Evolutionary conservation across 2,888 invertebrate genomes (phyloP), one percentile per base, ranked within the genome.

Genomic region (Lottia scabra): DNA sequence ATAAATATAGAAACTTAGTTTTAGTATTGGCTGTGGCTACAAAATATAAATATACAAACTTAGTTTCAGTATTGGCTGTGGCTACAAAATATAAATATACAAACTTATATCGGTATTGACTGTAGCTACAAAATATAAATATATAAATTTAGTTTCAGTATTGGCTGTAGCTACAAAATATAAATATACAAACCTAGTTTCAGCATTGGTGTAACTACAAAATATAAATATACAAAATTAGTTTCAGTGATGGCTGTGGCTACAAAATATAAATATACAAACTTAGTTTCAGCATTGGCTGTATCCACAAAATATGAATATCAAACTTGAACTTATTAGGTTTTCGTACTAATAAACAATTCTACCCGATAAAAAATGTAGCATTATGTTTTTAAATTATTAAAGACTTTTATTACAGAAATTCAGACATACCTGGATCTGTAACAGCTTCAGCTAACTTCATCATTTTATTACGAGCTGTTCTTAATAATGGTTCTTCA

Each of bases 391-490:
- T n/a, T n/a, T n/a, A n/a, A n/a, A n/a, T n/a, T n/a, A n/a, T n/a
- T n/a, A n/a, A n/a, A n/a, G n/a, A n/a, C n/a, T n/a, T n/a, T n/a
- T n/a, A n/a, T n/a, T n/a, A n/a, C n/a, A n/a, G n/a, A n/a, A n/a
- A n/a, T n/a, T n/a, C n/a, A n/a, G n/a, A n/a, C 77, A 71, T 77
- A 83, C 84, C 82, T 65, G 82, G 75, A 77, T 88, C 87, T 15
- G 85, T 88, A 23, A 87, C 87, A 65, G 92, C 91, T 73, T 91
- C 91, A 0, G 92, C 92, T 67, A 93, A 85, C 26, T 92, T 89
- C 86, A 92, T 91, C 92, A 93, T 93, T 87, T 93, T 93, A 78
- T 92, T 91, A 70, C 91, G 90, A 8, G 92, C 92, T 68, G 91
- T 91, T 70, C 90, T 91, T 38, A 93, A 83, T 68, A 93, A 88